Evolutionary conservation across 2,888 invertebrate genomes (phyloP), one percentile per base, ranked within the genome.

Genomic region (Gastracanthus pulcherrimus): DNA sequence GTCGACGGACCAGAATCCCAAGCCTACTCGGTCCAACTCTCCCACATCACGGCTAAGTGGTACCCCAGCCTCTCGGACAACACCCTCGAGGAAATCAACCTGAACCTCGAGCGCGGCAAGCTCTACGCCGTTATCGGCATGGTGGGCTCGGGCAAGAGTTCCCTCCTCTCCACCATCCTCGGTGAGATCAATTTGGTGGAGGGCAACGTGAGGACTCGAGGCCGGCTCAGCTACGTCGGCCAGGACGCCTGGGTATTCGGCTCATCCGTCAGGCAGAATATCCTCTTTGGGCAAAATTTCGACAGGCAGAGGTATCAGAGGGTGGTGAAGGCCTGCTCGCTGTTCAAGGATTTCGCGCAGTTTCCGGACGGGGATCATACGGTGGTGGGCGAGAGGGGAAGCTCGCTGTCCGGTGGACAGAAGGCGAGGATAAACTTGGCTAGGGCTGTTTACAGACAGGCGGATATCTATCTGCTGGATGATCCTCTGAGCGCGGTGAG

Each of bases 181-280:
- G 94, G 95, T 62, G 97, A 97, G 91, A 92, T 97, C 82, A 94
- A 94, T 0, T 89, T 95, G 0, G 48, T 81, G 0, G 79, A 86
- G 16, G 97, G 97, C 55, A 92, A 91, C 7, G 92, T 96, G 16
- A 92, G 93, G 76, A 92, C 96, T 13, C 93, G 93, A 70, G 97
- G 95, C 4, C 92, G 89, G 66, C 78, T 95, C n/a, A 95, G 95
- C 38, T 98, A 97, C 90, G 96, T 96, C 0, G 93, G 95, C 84
- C 97, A 97, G 91, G 96, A 97, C 89, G 94, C 98, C 16, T 98
- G 98, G 98, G 94, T 96, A 0, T 96, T 96, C 88, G 95, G 95
- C 0, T 94, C 94, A n/a, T 95, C 96, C 0, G 94, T 98, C 1
- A 92, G 96, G 74, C 97, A 98, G 88, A 98, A 98, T 91, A 97